Evolutionary conservation across 2,113 vertebrate genomes (phyloP), one percentile per base, ranked within the genome.

Genomic region (Chamaea fasciata): DNA sequence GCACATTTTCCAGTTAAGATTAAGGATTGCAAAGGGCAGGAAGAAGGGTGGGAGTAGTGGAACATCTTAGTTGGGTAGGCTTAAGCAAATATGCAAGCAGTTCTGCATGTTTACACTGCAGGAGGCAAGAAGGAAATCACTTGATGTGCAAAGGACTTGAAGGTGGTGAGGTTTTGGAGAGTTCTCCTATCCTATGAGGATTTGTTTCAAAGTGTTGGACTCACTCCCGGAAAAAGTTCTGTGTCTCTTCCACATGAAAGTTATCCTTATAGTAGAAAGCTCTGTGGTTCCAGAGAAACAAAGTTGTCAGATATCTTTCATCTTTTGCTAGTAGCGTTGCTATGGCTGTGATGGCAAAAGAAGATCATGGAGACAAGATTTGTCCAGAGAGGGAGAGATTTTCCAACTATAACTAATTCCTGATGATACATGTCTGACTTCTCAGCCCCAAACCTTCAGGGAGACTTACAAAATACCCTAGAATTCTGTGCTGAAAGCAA

Each of bases 191-290:
- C 71, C 59, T 89, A 23, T n/a, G 71, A 93, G 56, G 71, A 93
- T 93, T 97, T 92, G 76, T 95, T 96, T 97, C 94, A 93, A 95
- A 96, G 91, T 78, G n/a, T 91, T 93, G 95, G 95, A 95, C 31
- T 23, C 44, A 56, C 19, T 97, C 92, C 94, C 0, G 20, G 96
- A 96, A 94, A 97, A 96, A 59, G 56, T 92, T 94, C 84, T 81
- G 71, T 89, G 80, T 83, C 76, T 94, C 79, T 92, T 90, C 80
- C 83, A 93, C 92, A 87, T 94, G 83, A 93, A 96, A 96, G 86
- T 90, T 96, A 81, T 78, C 59, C 90, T 83, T 92, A 92, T 56
- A 75, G 83, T 59, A 96, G 83, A 92, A 93, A 89, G 64, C 76
- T 87, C 91, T 94, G 76, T 83, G 86, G 83, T 97, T 94, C 90